phyloP scores from a whole-genome alignment of 2,797 vertebrate species.

The Rhodeus uyekii region DNA sequence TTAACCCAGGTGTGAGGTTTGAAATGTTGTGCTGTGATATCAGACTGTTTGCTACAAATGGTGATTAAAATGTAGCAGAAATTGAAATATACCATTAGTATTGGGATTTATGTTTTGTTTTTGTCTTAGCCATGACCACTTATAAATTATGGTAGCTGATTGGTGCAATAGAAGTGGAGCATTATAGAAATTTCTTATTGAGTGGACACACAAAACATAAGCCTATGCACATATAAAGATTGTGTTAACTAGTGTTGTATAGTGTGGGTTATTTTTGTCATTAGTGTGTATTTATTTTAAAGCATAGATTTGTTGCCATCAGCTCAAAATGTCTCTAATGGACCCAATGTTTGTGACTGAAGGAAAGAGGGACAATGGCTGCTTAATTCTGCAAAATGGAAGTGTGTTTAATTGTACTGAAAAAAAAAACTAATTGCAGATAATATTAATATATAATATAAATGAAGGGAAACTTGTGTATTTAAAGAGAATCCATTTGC shows the following conservation, averaged over 20 bases:
- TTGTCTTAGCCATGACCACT: neutral
- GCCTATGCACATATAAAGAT: neutral
- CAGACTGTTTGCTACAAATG: neutral
- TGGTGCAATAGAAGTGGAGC: neutral
- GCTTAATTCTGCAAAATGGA: neutral
- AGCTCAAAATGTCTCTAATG: neutral
- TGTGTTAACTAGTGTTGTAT: neutral
- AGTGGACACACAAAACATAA: neutral
- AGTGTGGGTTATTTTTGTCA: neutral
- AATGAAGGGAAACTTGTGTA: no score
- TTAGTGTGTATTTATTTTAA: neutral
- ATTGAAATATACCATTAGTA: neutral
- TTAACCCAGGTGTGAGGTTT: neutral
- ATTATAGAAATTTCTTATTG: neutral
- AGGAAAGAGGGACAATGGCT: neutral
- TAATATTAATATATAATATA: neutral
- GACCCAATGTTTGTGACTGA: neutral
- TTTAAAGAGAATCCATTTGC: no score
- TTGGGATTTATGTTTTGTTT: neutral
- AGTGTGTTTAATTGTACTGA: neutral
- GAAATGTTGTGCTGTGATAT: neutral
- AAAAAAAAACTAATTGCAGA: neutral
- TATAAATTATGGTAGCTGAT: neutral
- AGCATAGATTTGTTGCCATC: neutral
- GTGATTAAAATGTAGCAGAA: slow-evolving; percentile 2